Evolutionary conservation across 2,888 invertebrate genomes (phyloP), one percentile per base, ranked within the genome.

Genomic region (Drosophila anceps): DNA sequence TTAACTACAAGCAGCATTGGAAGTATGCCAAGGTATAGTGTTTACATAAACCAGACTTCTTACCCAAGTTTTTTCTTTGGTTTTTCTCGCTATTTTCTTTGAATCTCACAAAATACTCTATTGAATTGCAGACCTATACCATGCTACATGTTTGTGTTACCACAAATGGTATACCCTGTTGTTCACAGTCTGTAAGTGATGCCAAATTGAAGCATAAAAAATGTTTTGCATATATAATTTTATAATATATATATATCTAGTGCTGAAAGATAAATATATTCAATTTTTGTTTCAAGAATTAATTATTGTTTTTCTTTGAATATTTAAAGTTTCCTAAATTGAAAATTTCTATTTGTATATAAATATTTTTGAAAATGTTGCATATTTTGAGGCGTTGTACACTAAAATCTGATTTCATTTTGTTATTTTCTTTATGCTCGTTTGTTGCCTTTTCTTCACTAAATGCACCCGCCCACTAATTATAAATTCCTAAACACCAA

Each of bases 81-180:
- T 4, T 39, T 33, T 61, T 48, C 15, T 12, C 18, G 41, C 43
- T 20, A 39, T 65, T 46, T 55, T 12, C n/a, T 12, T 54, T 7
- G n/a, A 50, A 35, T 18, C 31, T 66, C 41, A 57, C 46, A 13
- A 15, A 33, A 44, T 48, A 63, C 43, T 64, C 37, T 55, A 68
- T 53, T 48, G 39, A 68, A 70, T 65, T 94, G 93, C 96, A 97
- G 97, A 97, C 96, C 81, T 97, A 97, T 94, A 97, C 97, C 91
- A 96, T 97, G 93, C 95, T 97, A 84, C 97, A 97, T 94, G 97
- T 97, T 93, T 97, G 97, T 94, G 96, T 96, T 92, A 93, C 95
- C 91, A 95, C 96, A 94, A 96, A 96, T 95, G 96, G 96, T 93
- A 95, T 95, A 90, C 96, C 96, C 84, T 97, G 97, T 95, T 97